Evolutionary conservation across 1,140 invertebrate species (phyloP).

Genomic region (Bombus sibiricus): DNA sequence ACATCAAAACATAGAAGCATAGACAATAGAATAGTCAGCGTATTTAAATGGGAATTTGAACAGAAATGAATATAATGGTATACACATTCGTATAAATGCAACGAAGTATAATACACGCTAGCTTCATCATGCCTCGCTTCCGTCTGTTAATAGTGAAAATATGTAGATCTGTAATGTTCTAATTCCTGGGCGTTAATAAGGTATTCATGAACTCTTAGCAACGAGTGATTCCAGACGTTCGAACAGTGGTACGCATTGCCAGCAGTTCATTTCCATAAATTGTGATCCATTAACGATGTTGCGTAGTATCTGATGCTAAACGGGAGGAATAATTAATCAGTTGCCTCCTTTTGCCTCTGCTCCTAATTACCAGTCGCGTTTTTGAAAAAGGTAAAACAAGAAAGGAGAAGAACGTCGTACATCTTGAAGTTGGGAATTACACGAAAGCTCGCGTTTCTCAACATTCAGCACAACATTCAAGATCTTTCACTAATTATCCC

Average conservation of each 20-base stretch:
- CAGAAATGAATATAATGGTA: neutral
- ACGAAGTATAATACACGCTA: neutral
- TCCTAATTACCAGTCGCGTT: neutral
- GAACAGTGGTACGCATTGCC: neutral
- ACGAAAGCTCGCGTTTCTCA: neutral
- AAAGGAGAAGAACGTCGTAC: neutral
- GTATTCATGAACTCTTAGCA: constrained; percentile 3
- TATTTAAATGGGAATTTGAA: too few species aligned
- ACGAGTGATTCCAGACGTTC: constrained; percentile 2
- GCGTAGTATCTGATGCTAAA: constrained; percentile 21
- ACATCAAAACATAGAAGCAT: too few species aligned
- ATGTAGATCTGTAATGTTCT: constrained; percentile 13
- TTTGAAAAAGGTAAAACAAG: neutral
- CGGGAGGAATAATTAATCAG: constrained; percentile 33
- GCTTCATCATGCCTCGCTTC: neutral
- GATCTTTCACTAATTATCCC: constrained; percentile 1
- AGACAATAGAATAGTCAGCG: too few species aligned
- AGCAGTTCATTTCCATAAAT: constrained; percentile 14
- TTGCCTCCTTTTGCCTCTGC: neutral
- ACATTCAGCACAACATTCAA: neutral
- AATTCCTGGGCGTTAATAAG: constrained; percentile 8
- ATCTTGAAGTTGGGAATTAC: neutral
- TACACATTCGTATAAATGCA: neutral
- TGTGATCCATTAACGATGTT: constrained; percentile 24
- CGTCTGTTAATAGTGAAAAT: constrained; percentile 19